These are phyloP conservation scores for Verasper variegatus DNA, from an alignment of 2,113 vertebrate genomes.

Conservation along the genomic window DNA sequence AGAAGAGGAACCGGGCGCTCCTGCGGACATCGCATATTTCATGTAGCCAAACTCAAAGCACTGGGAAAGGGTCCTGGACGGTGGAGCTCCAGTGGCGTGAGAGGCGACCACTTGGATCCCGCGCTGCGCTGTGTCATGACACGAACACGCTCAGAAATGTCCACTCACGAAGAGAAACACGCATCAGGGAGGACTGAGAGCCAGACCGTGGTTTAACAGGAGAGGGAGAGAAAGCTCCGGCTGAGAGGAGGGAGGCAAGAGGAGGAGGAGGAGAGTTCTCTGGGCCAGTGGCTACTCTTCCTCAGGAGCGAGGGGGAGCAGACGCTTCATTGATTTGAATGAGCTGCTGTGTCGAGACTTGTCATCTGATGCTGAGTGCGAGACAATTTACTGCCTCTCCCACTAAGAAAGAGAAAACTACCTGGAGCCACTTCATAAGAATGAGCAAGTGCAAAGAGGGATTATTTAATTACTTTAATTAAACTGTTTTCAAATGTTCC, in stretches of 20 bases:
- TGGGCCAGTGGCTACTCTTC: slow-evolving; percentile 69
- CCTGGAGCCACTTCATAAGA: not conserved
- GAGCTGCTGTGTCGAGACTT: slow-evolving; percentile 49
- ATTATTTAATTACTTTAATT: no score
- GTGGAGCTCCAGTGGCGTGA: slow-evolving; percentile 44
- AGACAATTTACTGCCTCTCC: not conserved
- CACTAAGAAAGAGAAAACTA: not conserved
- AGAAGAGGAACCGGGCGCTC: slow-evolving; percentile 76
- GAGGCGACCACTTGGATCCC: slow-evolving; percentile 61
- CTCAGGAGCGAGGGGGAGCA: slow-evolving; percentile 30
- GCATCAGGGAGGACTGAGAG: slow-evolving; percentile 51
- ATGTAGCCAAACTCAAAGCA: slow-evolving; percentile 56
- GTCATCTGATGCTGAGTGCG: slow-evolving; percentile 13
- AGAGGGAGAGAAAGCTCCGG: slow-evolving; percentile 43
- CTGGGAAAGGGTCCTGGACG: slow-evolving; percentile 48
- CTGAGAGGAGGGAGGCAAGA: slow-evolving; percentile 65
- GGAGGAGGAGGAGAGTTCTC: slow-evolving; percentile 75
- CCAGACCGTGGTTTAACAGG: slow-evolving; percentile 52
- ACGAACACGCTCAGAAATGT: slow-evolving; percentile 45
- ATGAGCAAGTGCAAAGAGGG: not conserved
- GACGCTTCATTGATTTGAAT: slow-evolving; percentile 16
- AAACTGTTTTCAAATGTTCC: no score
- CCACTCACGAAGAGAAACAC: slow-evolving; percentile 42
- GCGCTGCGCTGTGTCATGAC: slow-evolving; percentile 69
- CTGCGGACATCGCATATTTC: slow-evolving; percentile 88